Conservation (phyloP, 2,797 vertebrate species). For the Sebastes oblongus region DNA sequence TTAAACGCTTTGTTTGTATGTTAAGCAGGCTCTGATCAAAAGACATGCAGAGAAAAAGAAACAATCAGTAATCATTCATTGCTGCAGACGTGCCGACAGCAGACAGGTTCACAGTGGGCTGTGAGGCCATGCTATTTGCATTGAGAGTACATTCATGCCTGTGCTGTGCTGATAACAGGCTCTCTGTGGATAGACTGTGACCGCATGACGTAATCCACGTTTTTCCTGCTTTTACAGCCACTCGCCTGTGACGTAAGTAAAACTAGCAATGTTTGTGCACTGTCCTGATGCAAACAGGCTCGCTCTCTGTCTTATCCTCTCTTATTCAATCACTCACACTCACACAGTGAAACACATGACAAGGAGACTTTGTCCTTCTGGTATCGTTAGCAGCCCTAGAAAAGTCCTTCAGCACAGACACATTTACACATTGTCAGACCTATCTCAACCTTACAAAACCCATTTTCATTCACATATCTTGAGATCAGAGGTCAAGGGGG, state of each 20-base stretch:
- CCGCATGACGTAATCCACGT: slow-evolving; percentile 53
- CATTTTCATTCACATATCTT: too few species aligned
- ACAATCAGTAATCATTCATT: slow-evolving; percentile 2
- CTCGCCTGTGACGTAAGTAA: slow-evolving; percentile 55
- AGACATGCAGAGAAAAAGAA: background rate
- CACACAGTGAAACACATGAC: slow-evolving; percentile 40
- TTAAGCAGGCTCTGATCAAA: background rate
- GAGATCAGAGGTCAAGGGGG: too few species aligned
- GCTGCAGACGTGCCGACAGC: slow-evolving; percentile 11
- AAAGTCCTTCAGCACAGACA: slow-evolving; percentile 8
- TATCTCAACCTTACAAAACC: slow-evolving; percentile 4
- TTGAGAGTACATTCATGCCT: slow-evolving; percentile 46
- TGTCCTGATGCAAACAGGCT: slow-evolving; percentile 34
- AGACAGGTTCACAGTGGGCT: slow-evolving; percentile 24
- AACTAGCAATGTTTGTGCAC: slow-evolving; percentile 25
- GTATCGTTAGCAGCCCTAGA: slow-evolving; percentile 19
- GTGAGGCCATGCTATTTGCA: slow-evolving; percentile 49
- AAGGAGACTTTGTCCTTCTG: slow-evolving; percentile 58
- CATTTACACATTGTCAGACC: slow-evolving; percentile 15
- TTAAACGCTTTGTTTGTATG: background rate
- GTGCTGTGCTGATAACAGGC: slow-evolving; percentile 58
- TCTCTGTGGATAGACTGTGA: slow-evolving; percentile 36
- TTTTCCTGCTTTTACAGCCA: slow-evolving; percentile 43
- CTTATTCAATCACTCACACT: background rate
- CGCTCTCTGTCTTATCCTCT: slow-evolving; percentile 33